A percentile compares a stretch with the other conserved stretches of the same genome.
Evolutionary conservation across 2,797 vertebrate species (phyloP).

Genomic region (Gymnoscopelus braueri): DNA sequence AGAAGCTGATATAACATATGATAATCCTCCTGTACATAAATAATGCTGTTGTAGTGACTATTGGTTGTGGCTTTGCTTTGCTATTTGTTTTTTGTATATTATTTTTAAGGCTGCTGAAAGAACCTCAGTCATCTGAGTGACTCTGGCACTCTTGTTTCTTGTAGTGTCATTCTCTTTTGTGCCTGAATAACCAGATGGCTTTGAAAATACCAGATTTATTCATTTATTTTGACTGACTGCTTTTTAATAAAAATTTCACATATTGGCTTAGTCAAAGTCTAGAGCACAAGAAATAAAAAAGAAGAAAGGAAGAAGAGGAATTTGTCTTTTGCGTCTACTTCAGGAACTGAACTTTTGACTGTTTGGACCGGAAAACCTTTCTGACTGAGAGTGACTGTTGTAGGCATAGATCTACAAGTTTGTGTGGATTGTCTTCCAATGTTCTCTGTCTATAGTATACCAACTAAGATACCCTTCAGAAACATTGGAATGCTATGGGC

Average conservation of each 20-base stretch:
- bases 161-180: too few relatives aligned
- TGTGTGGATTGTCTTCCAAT: constrained; percentile 14
- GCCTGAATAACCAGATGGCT: neutral
- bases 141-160: neutral
- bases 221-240: too few relatives aligned
- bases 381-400: neutral
- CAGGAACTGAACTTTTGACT: constrained; percentile 2
- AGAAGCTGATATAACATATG: constrained; percentile 2
- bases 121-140: neutral
- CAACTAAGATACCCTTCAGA: neutral
- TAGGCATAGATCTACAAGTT: constrained; percentile 6
- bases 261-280: too few relatives aligned
- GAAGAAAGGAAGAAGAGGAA: constrained; percentile 18
- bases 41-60: neutral
- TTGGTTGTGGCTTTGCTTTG: neutral
- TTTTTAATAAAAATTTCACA: too few relatives aligned
- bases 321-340: constrained; percentile 23
- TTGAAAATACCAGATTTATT: neutral
- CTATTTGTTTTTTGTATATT: neutral
- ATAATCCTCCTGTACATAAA: neutral
- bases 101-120: neutral
- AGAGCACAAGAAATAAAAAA: constrained; percentile 24
- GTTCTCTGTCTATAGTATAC: constrained; percentile 23
- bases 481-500: constrained; percentile 11
- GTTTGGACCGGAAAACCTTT: constrained; percentile 19